A percentile compares a stretch with the other conserved stretches of the same genome.
phyloP scores from a whole-genome alignment of 2,888 invertebrate species.

The Morpho helenor region DNA sequence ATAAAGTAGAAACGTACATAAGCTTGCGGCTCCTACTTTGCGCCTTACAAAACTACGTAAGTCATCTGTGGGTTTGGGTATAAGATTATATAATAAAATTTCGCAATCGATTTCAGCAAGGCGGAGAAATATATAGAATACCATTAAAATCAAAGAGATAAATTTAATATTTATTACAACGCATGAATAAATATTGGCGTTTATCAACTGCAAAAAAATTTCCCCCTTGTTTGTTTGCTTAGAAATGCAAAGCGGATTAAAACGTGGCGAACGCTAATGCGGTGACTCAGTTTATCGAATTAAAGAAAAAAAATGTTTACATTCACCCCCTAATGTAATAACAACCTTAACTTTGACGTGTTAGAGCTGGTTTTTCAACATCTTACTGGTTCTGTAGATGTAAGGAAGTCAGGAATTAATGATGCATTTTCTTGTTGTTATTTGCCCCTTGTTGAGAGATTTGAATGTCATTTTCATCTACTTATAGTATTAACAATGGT shows the following conservation, averaged over 20 bases:
- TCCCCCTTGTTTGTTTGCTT: conserved; percentile 43
- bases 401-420: conserved; percentile 30
- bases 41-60: too few species aligned
- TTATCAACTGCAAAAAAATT: conserved; percentile 16
- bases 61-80: too few species aligned
- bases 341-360: background rate
- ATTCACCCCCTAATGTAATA: conserved; percentile 3
- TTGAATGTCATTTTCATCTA: conserved; percentile 28
- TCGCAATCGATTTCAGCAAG: too few species aligned
- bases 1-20: too few species aligned
- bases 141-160: too few species aligned
- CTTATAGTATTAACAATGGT: conserved; percentile 25
- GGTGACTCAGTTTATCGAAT: conserved; percentile 43
- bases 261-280: conserved; percentile 54
- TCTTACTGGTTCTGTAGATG: conserved; percentile 3
- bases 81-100: too few species aligned
- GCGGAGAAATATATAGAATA: too few species aligned
- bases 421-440: conserved; percentile 35
- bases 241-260: conserved; percentile 62
- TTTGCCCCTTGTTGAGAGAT: conserved; percentile 27
- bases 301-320: conserved; percentile 39
- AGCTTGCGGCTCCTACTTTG: too few species aligned
- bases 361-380: conserved; percentile 16
- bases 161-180: background rate
- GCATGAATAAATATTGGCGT: conserved; percentile 17